These are phyloP conservation scores for Orthosia incerta DNA, from an alignment of 2,888 invertebrate genomes.

Conservation along the genomic window DNA sequence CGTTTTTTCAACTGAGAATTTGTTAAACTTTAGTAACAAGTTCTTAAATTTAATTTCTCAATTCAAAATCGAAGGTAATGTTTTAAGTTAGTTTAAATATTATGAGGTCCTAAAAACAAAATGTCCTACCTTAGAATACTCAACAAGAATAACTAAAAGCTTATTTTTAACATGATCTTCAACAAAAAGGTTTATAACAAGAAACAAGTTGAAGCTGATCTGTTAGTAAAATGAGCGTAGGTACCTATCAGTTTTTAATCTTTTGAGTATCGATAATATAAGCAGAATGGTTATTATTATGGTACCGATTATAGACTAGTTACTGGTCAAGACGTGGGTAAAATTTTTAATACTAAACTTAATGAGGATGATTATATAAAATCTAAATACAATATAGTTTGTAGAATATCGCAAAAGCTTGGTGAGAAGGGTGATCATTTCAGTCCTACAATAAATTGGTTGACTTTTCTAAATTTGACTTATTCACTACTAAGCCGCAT, in stretches of 20 bases:
- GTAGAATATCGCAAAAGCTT: background rate
- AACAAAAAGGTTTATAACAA: slow-evolving; percentile 15
- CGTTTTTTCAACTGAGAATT: too few species aligned
- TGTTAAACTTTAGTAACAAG: too few species aligned
- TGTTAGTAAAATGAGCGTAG: slow-evolving; percentile 25
- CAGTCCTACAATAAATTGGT: too few species aligned
- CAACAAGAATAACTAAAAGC: slow-evolving; percentile 8
- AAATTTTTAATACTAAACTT: slow-evolving; percentile 27
- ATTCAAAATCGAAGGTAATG: too few species aligned
- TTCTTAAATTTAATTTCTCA: too few species aligned
- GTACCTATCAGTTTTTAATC: slow-evolving; percentile 45
- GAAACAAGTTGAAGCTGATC: slow-evolving; percentile 30
- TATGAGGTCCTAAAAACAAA: too few species aligned
- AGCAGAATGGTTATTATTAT: slow-evolving; percentile 48
- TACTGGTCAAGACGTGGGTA: slow-evolving; percentile 14
- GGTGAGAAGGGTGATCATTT: background rate
- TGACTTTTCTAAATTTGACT: too few species aligned
- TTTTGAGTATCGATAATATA: slow-evolving; percentile 43
- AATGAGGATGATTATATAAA: slow-evolving; percentile 27
- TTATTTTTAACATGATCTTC: slow-evolving; percentile 6
- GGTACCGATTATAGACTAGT: slow-evolving; percentile 32
- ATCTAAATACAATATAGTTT: background rate
- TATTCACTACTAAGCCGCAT: too few species aligned
- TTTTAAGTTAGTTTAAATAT: too few species aligned
- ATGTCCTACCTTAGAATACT: background rate